These are phyloP conservation scores for Macrotus californicus DNA, from an alignment of 2,113 vertebrate species.

Conservation along the genomic window DNA sequence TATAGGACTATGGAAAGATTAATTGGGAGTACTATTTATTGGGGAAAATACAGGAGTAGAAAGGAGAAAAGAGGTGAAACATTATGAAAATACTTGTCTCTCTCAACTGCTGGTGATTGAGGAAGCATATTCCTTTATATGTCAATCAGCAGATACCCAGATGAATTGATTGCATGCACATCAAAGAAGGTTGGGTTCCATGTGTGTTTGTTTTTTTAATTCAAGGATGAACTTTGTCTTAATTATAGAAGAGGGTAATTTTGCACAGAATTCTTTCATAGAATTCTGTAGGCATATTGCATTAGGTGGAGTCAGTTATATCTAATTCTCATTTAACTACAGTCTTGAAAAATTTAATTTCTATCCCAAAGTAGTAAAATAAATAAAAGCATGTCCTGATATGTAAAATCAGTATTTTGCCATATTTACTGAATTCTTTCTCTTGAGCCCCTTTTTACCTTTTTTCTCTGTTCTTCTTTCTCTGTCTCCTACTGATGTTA, in stretches of 20 bases:
- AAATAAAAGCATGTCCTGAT: background rate
- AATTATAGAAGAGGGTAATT: background rate
- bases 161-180: background rate
- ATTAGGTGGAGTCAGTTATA: background rate
- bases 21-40: background rate
- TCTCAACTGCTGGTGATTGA: background rate
- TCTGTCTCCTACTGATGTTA: background rate
- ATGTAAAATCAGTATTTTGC: background rate
- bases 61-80: background rate
- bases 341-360: slow-evolving; percentile 24
- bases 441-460: background rate
- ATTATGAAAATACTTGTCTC: background rate
- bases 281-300: background rate
- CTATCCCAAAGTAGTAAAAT: background rate
- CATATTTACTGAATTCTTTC: background rate
- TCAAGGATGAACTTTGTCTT: background rate
- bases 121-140: background rate
- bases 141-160: background rate
- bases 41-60: background rate
- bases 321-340: background rate
- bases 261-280: background rate
- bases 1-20: background rate
- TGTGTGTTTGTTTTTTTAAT: background rate
- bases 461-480: background rate
- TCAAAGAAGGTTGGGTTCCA: background rate